Evolutionary conservation across 1,140 invertebrate genomes (phyloP), one percentile per base, ranked within the genome.

Genomic region (Zeugodacus cucurbitae): DNA sequence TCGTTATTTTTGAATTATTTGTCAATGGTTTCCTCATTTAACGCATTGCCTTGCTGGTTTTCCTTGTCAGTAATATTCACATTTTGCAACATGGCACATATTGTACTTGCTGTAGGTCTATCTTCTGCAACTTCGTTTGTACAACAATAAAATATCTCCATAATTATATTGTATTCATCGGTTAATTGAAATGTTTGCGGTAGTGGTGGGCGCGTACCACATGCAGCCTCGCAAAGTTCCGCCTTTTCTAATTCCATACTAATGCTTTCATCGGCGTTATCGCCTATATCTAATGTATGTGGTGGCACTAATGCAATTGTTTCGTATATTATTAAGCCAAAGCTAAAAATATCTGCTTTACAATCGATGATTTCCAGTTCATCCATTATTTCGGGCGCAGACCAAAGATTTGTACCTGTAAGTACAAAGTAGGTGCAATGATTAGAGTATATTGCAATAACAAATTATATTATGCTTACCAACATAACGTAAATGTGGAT

Each of bases 321-420:
- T 94, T 98, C 97, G 95, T 96, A 97, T 20, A 98, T 90, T 1
- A 96, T 95, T 26, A 98, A 93, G 10, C 97, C 97, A 90, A 96
- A 96, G 22, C 97, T 94, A 94, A 97, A 98, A 29, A 98, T 96
- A 91, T 98, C 97, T 2, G 96, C 95, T 93, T 97, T 96, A 89
- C 94, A 94, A 20, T 96, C 96, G 86, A 97, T 95, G 7, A 94
- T 92, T 34, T 94, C 93, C 87, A 93, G 90, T 14, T 94, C 93
- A 92, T 91, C 94, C 20, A 97, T 92, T 5, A 96, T 94, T 95
- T 98, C 97, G 1, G 97, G 97, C 1, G 97, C 95, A 90, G 94
- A 96, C 97, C 97, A 98, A 70, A 95, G 94, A 90, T 95, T 94
- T n/a, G 97, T 97, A 6, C 97, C 96, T 95, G 11, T 3, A 87